These are phyloP conservation scores for Mystacornis crossleyi DNA, from an alignment of 2,113 vertebrate species.

Conservation along the genomic window DNA sequence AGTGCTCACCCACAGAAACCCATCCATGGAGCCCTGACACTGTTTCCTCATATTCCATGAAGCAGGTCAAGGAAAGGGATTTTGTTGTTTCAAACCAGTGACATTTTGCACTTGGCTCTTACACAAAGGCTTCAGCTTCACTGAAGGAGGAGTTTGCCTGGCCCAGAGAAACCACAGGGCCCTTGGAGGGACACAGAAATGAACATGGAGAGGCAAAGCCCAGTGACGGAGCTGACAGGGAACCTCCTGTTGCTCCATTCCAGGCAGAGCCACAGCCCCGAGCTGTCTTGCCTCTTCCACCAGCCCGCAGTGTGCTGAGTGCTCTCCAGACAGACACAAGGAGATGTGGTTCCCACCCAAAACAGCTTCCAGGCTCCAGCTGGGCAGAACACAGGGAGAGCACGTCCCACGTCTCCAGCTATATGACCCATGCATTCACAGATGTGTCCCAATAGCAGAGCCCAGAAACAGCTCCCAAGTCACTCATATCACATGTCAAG, in stretches of 20 bases:
- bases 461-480: conserved; percentile 44
- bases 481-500: not conserved
- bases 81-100: not conserved
- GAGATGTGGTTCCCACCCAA: conserved; percentile 27
- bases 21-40: not conserved
- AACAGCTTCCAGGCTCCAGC: conserved; percentile 6
- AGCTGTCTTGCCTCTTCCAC: not conserved
- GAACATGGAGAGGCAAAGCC: not conserved
- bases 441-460: not conserved
- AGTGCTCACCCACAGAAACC: not conserved
- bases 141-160: not conserved
- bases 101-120: not conserved
- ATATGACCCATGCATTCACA: not conserved
- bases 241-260: not conserved
- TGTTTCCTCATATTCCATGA: not conserved
- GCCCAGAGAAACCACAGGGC: not conserved
- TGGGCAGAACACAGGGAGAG: not conserved
- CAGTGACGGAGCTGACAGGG: not conserved
- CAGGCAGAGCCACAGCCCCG: not conserved
- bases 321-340: not conserved
- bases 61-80: not conserved
- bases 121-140: not conserved
- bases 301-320: not conserved
- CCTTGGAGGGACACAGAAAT: not conserved
- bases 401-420: not conserved